phyloP scores from a whole-genome alignment of 2,113 vertebrate genomes.

The Laterallus jamaicensis region DNA sequence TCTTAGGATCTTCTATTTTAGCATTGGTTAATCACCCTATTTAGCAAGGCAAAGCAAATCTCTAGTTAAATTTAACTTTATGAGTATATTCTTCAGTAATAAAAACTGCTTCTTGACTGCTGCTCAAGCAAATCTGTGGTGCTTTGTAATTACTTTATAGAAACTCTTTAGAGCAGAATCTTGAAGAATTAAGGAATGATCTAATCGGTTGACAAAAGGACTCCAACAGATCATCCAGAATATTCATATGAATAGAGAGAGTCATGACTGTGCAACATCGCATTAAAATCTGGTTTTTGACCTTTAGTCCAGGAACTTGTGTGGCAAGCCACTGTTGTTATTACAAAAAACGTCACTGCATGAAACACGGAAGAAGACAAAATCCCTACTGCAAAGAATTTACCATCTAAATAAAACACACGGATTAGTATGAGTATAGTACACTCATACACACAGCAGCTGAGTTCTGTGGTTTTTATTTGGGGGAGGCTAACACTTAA shows the following conservation, averaged over 20 bases:
- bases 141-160: background rate
- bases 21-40: background rate
- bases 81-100: background rate
- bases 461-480: background rate
- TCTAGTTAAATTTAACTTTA: background rate
- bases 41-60: background rate
- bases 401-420: background rate
- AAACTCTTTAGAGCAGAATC: background rate
- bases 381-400: background rate
- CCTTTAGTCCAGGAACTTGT: background rate
- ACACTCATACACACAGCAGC: accelerated
- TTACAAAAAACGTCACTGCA: background rate
- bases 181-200: background rate
- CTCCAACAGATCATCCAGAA: background rate
- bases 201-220: background rate
- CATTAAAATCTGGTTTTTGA: background rate
- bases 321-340: background rate
- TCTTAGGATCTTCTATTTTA: background rate
- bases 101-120: background rate
- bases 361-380: background rate
- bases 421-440: background rate
- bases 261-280: background rate
- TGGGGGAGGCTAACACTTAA: background rate
- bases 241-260: background rate
- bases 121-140: background rate